phyloP scores from a whole-genome alignment of 2,888 invertebrate genomes.

The Pyrochroa serraticornis region DNA sequence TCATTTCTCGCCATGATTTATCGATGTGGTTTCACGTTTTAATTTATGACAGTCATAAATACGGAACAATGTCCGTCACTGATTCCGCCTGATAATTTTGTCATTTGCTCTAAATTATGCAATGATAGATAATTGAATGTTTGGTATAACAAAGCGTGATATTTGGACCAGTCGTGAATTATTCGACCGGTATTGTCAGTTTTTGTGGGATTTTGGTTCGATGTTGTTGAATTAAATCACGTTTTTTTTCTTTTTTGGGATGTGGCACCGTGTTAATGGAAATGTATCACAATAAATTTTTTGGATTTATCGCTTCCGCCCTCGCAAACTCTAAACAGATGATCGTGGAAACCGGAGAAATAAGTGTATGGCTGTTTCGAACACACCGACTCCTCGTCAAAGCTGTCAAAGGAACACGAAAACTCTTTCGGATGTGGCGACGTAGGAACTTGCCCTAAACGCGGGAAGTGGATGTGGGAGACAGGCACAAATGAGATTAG shows the following conservation, averaged over 20 bases:
- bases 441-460: no score
- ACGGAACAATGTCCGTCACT: conserved; percentile 28
- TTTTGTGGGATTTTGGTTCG: neutral
- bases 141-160: neutral
- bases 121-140: conserved; percentile 37
- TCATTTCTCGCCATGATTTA: conserved; percentile 39
- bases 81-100: conserved; percentile 33
- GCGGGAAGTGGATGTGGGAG: no score
- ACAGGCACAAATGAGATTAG: no score
- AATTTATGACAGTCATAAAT: conserved; percentile 28
- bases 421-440: neutral
- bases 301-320: no score
- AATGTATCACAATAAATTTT: conserved; percentile 12
- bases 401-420: conserved; percentile 14
- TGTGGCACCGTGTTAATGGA: conserved; percentile 15
- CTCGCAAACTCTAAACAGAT: no score
- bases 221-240: neutral
- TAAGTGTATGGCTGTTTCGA: neutral
- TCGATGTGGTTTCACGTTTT: conserved; percentile 28
- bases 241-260: conserved; percentile 7
- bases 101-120: conserved; percentile 36
- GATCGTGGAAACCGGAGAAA: no score
- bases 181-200: neutral
- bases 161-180: neutral
- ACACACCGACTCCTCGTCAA: conserved; percentile 7